phyloP scores from a whole-genome alignment of 2,888 invertebrate species.

The Masnerella sp. region DNA sequence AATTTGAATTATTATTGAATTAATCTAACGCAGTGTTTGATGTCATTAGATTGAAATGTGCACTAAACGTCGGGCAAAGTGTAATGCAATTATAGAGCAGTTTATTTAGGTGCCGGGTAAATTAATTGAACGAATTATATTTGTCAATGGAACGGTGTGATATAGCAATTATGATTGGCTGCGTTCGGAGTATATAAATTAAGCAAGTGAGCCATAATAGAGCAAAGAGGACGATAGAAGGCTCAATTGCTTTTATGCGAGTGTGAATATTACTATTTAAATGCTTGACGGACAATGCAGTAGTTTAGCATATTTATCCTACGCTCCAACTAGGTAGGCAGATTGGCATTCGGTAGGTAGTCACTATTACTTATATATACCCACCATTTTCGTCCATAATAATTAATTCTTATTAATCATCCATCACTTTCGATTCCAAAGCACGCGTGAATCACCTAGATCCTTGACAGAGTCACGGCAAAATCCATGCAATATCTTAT shows the following conservation, averaged over 20 bases:
- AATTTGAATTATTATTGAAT: no score
- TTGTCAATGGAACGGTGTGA: conserved; percentile 24
- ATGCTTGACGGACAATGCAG: conserved; percentile 50
- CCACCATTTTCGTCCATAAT: conserved; percentile 23
- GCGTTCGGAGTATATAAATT: conserved; percentile 33
- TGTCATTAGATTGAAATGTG: no score
- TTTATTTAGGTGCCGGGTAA: no score
- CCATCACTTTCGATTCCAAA: conserved; percentile 24
- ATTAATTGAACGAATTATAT: conserved; percentile 15
- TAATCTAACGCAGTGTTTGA: no score
- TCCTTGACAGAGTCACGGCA: no score
- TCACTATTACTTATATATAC: conserved; percentile 32
- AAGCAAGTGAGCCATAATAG: conserved; percentile 39
- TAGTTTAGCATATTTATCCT: conserved; percentile 55
- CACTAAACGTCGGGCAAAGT: no score
- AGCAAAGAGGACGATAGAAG: conserved; percentile 50
- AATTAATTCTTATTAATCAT: conserved; percentile 42
- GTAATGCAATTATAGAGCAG: neutral
- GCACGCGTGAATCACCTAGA: conserved; percentile 16
- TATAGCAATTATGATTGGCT: conserved; percentile 24
- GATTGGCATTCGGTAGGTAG: conserved; percentile 48
- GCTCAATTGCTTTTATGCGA: conserved; percentile 45
- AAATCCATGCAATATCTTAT: no score
- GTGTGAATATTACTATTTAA: conserved; percentile 53
- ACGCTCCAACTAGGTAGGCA: conserved; percentile 38